Evolutionary conservation across 2,888 invertebrate species (phyloP).

Genomic region (Anthophora plumipes): DNA sequence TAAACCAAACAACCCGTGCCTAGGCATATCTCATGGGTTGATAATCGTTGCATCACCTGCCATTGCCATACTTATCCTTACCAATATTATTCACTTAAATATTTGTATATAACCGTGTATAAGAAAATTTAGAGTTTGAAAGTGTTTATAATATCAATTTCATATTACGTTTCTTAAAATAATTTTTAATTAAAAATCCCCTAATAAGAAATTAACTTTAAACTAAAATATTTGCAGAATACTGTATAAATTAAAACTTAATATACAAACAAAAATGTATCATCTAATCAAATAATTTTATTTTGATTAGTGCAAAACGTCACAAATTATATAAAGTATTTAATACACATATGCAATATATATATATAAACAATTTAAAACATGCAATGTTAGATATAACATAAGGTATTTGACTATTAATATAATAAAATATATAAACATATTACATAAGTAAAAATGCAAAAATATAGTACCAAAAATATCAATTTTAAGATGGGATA

Average conservation of each 20-base stretch:
- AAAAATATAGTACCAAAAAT: not conserved
- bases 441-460: not conserved
- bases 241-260: not conserved
- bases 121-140: conserved; percentile 12
- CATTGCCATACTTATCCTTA: conserved; percentile 67
- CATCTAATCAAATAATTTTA: not conserved
- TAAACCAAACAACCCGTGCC: conserved; percentile 82
- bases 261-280: not conserved
- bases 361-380: conserved; percentile 3
- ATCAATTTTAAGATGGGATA: not conserved
- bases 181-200: not conserved
- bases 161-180: not conserved
- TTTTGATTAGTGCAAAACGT: conserved; percentile 21
- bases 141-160: conserved; percentile 5
- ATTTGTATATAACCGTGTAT: conserved; percentile 17
- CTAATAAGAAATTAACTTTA: conserved; percentile 4
- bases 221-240: not conserved
- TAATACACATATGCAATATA: conserved; percentile 11
- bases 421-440: not conserved
- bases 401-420: conserved; percentile 13
- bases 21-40: conserved; percentile 78
- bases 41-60: conserved; percentile 82
- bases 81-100: conserved; percentile 52
- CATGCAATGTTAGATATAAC: conserved; percentile 46
- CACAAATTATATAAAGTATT: not conserved